Evolutionary conservation across 2,888 invertebrate genomes (phyloP).

Genomic region (Nomada ruficornis): DNA sequence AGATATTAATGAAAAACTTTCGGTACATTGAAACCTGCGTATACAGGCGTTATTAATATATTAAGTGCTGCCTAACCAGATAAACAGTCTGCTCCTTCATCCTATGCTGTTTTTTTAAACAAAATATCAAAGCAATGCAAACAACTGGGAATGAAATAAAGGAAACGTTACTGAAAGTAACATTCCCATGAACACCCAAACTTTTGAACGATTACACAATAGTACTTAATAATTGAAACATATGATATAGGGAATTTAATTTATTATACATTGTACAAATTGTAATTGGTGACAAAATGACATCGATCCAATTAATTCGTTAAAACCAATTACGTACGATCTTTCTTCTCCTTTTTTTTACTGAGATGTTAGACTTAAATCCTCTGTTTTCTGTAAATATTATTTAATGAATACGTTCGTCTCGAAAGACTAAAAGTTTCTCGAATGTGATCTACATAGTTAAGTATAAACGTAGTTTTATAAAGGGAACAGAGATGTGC

Average conservation of each 20-base stretch:
- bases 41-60: too few relatives aligned
- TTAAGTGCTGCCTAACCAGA: too few relatives aligned
- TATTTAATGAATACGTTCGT: neutral
- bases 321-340: neutral
- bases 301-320: neutral
- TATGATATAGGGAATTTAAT: neutral
- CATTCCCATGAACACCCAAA: too few relatives aligned
- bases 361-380: neutral
- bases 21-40: too few relatives aligned
- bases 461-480: constrained; percentile 39
- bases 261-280: constrained; percentile 1
- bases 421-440: constrained; percentile 9
- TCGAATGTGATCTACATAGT: constrained; percentile 39
- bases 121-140: too few relatives aligned
- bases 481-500: constrained; percentile 40
- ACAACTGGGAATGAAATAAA: too few relatives aligned
- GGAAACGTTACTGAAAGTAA: too few relatives aligned
- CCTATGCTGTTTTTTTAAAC: too few relatives aligned
- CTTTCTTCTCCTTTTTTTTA: neutral
- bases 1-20: too few relatives aligned
- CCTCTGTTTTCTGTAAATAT: constrained; percentile 3
- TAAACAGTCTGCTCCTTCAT: too few relatives aligned
- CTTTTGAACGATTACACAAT: too few relatives aligned
- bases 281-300: neutral
- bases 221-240: neutral